phyloP scores from a whole-genome alignment of 2,888 invertebrate species.

The Pristionchus arcanus region DNA sequence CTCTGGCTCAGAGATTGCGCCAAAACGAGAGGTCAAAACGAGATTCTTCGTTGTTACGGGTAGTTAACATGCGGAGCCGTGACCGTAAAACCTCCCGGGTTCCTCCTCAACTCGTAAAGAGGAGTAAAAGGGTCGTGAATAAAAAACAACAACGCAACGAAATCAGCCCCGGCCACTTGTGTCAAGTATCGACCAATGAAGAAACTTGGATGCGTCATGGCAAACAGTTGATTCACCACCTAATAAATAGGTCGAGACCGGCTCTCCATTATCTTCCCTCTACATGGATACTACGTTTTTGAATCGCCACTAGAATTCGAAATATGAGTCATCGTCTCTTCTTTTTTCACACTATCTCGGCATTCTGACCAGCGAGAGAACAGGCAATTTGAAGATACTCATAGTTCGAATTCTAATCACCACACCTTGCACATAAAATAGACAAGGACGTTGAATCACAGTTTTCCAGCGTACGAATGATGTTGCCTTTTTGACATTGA shows the following conservation, averaged over 20 bases:
- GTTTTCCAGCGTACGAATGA: not conserved
- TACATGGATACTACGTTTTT: not conserved
- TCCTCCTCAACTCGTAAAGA: constrained; percentile 27
- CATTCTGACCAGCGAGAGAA: too few relatives aligned
- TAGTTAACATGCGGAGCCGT: constrained; percentile 20
- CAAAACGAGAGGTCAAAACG: constrained; percentile 38
- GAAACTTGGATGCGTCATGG: not conserved
- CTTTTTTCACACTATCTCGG: too few relatives aligned
- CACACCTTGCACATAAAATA: not conserved
- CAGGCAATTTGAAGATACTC: too few relatives aligned
- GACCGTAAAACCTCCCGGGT: not conserved
- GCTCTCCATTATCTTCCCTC: not conserved
- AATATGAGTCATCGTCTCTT: too few relatives aligned
- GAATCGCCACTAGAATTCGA: too few relatives aligned
- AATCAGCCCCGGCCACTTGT: not conserved
- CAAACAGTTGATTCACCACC: constrained; percentile 1
- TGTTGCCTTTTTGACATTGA: constrained; percentile 14
- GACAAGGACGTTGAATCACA: not conserved
- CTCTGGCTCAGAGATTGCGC: not conserved
- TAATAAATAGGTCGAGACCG: not conserved
- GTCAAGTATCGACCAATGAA: not conserved
- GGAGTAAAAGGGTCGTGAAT: not conserved
- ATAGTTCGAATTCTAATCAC: not conserved
- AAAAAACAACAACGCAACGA: constrained; percentile 4
- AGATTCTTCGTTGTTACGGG: not conserved